These are phyloP conservation scores for Polymixis lichenea DNA, from an alignment of 2,888 invertebrate genomes.

Conservation along the genomic window DNA sequence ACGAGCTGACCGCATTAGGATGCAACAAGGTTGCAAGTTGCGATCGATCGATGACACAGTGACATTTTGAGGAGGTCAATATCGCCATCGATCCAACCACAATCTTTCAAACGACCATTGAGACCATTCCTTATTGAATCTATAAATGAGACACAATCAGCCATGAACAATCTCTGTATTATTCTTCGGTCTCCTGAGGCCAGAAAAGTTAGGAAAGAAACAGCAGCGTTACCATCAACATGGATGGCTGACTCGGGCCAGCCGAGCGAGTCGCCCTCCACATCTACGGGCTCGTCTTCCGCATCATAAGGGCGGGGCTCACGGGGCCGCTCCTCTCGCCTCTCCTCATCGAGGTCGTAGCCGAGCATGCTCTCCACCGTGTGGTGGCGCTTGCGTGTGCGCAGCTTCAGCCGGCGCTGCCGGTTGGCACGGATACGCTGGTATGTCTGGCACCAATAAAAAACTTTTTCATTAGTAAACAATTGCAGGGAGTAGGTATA, in stretches of 20 bases:
- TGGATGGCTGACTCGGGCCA: slow-evolving; percentile 87
- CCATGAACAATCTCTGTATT: not conserved
- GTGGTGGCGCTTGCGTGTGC: slow-evolving; percentile 89
- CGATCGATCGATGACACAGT: not conserved
- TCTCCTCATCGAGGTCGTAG: slow-evolving; percentile 86
- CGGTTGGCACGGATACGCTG: slow-evolving; percentile 89
- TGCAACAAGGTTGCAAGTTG: not conserved
- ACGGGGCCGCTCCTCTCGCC: slow-evolving; percentile 85
- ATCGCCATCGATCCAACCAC: not conserved
- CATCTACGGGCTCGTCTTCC: slow-evolving; percentile 89
- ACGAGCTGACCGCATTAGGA: not conserved
- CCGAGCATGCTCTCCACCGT: slow-evolving; percentile 90
- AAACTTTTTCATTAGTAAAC: not conserved
- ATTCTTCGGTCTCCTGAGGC: not conserved
- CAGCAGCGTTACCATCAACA: slow-evolving; percentile 77
- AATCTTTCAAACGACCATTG: not conserved
- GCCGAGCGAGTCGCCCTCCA: slow-evolving; percentile 88
- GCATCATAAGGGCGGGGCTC: slow-evolving; percentile 84
- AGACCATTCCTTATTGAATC: not conserved
- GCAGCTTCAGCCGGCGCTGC: slow-evolving; percentile 87
- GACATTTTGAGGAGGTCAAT: not conserved
- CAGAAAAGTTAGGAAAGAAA: not conserved
- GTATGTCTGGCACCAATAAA: slow-evolving; percentile 79
- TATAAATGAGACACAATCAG: not conserved
- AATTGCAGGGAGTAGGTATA: too few species aligned